A percentile compares a stretch with the other conserved stretches of the same genome.
Conservation (phyloP, 2,797 vertebrate genomes). For the Cossypha niveicapilla region DNA sequence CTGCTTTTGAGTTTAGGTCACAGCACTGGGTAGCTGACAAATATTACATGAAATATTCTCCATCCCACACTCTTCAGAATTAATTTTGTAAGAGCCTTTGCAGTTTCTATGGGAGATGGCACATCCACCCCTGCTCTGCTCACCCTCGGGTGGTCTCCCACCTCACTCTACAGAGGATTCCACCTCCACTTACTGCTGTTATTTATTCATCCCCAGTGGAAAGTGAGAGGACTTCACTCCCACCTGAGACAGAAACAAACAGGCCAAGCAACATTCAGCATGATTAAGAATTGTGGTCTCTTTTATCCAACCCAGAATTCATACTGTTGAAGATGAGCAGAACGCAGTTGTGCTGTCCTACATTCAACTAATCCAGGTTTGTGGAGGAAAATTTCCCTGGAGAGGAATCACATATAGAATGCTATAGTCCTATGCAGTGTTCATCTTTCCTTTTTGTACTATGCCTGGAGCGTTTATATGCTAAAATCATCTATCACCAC, state of each 20-base stretch:
- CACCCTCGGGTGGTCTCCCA: not conserved
- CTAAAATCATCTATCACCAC: not conserved
- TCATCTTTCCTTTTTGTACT: not conserved
- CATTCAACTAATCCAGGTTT: not conserved
- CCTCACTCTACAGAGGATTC: not conserved
- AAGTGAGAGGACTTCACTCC: not conserved
- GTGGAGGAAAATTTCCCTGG: not conserved
- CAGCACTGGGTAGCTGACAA: not conserved
- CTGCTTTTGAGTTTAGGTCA: not conserved
- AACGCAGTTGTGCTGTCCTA: not conserved
- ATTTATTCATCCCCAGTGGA: not conserved
- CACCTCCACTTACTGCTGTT: not conserved
- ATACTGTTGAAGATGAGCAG: not conserved
- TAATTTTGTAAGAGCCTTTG: not conserved
- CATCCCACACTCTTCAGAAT: not conserved
- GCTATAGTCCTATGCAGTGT: not conserved
- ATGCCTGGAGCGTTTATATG: not conserved
- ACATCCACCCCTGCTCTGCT: not conserved
- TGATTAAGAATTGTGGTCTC: not conserved
- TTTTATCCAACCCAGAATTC: not conserved
- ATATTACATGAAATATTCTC: not conserved
- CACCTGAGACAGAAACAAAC: not conserved
- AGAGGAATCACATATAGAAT: not conserved
- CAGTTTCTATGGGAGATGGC: not conserved
- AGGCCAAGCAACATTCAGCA: not conserved